These are phyloP conservation scores for Musca domestica DNA, from an alignment of 1,140 invertebrate genomes.

Conservation along the genomic window DNA sequence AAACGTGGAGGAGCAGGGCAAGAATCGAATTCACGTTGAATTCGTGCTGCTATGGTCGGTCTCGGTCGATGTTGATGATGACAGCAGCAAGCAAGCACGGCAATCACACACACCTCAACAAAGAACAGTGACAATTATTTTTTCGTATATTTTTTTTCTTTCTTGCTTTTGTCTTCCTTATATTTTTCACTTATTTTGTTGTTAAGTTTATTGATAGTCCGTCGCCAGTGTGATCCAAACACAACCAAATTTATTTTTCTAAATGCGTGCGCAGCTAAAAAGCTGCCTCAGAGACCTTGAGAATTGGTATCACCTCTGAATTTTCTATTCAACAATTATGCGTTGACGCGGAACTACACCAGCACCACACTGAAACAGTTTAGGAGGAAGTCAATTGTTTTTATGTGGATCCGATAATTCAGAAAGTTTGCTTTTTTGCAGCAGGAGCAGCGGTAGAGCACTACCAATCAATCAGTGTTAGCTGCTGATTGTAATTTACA, in stretches of 20 bases:
- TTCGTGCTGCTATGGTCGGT: too few species aligned
- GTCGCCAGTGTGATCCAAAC: conserved; percentile 6
- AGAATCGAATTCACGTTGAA: too few species aligned
- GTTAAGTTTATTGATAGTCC: background rate
- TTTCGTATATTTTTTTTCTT: conserved; percentile 9
- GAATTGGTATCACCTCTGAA: conserved; percentile 4
- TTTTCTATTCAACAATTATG: conserved; percentile 7
- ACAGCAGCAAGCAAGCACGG: too few species aligned
- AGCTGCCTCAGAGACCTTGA: conserved; percentile 16
- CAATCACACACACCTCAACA: conserved; percentile 7
- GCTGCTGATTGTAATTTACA: background rate
- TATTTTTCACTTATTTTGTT: background rate
- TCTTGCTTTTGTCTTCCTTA: conserved; percentile 5
- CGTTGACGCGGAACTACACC: too few species aligned
- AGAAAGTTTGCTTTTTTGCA: background rate
- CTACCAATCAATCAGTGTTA: background rate
- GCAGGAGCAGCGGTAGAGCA: background rate
- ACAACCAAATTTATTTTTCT: conserved; percentile 8
- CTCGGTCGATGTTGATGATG: too few species aligned
- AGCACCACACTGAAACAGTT: too few species aligned
- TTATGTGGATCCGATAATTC: background rate
- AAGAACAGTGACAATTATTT: conserved; percentile 11
- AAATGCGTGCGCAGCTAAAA: conserved; percentile 21
- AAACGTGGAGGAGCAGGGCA: conserved; percentile 2
- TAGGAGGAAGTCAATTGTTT: too few species aligned